phyloP scores from a whole-genome alignment of 1,140 invertebrate genomes.

The fruit fly (Drosophila melanogaster) region DNA sequence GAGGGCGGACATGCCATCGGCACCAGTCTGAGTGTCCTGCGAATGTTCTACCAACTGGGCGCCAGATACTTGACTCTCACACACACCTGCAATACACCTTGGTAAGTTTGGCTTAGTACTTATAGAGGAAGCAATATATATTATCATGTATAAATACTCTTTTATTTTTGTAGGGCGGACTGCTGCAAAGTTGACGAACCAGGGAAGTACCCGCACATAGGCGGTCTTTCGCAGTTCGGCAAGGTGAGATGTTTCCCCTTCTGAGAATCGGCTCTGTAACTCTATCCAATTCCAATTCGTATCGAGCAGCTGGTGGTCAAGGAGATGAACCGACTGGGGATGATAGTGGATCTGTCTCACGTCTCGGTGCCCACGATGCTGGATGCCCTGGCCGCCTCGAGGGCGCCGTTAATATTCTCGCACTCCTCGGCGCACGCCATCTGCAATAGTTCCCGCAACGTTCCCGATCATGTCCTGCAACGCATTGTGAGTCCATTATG shows the following conservation, averaged over 20 bases:
- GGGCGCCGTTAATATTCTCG: slow-evolving; percentile 94
- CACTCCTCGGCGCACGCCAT: slow-evolving; percentile 93
- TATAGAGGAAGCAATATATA: neutral
- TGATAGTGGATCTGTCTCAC: slow-evolving; percentile 96
- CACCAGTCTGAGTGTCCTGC: slow-evolving; percentile 91
- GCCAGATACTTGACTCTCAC: slow-evolving; percentile 94
- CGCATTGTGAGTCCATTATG: slow-evolving; percentile 87
- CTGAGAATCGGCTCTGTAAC: too few species aligned
- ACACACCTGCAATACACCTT: slow-evolving; percentile 94
- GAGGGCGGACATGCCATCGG: slow-evolving; percentile 94
- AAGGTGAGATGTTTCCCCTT: slow-evolving; percentile 86
- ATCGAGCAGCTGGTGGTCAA: slow-evolving; percentile 89
- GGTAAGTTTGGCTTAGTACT: slow-evolving; percentile 86
- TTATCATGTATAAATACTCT: neutral
- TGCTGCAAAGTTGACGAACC: slow-evolving; percentile 89
- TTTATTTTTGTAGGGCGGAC: slow-evolving; percentile 87
- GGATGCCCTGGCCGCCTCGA: slow-evolving; percentile 89
- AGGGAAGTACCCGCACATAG: slow-evolving; percentile 88
- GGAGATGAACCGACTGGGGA: slow-evolving; percentile 95
- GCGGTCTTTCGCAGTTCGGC: slow-evolving; percentile 91
- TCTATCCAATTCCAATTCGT: neutral
- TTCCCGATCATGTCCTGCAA: slow-evolving; percentile 92
- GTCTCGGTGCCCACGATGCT: slow-evolving; percentile 92
- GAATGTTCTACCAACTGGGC: slow-evolving; percentile 93
- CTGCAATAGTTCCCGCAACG: slow-evolving; percentile 94